Conservation (phyloP, 2,888 invertebrate species). For the Hipparchia sbordonii region DNA sequence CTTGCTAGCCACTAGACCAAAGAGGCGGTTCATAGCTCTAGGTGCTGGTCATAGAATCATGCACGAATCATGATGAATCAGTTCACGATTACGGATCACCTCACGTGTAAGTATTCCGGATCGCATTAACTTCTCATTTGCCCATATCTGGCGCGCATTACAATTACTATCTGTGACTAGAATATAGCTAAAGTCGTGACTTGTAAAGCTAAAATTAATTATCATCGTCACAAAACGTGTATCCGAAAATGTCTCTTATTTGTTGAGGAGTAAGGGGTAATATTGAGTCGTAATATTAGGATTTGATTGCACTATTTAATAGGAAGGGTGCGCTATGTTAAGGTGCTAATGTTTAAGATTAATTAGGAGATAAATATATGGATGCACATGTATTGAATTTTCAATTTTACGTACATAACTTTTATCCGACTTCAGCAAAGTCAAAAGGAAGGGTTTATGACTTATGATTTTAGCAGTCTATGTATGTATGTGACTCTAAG, state of each 20-base stretch:
- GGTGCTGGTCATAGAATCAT: constrained; percentile 21
- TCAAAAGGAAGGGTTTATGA: too few relatives aligned
- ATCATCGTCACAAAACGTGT: neutral
- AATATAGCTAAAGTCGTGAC: constrained; percentile 46
- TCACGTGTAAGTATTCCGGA: constrained; percentile 35
- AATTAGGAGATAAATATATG: constrained; percentile 19
- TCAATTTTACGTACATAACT: neutral
- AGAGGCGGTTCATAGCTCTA: too few relatives aligned
- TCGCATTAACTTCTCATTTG: constrained; percentile 42
- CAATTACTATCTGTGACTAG: constrained; percentile 42
- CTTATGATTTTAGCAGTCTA: too few relatives aligned
- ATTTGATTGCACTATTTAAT: constrained; percentile 2
- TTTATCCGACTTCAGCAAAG: too few relatives aligned
- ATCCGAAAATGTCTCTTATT: neutral
- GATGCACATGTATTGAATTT: neutral
- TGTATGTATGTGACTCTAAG: too few relatives aligned
- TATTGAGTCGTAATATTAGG: neutral
- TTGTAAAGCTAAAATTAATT: constrained; percentile 13
- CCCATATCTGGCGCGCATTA: constrained; percentile 38
- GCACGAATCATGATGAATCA: constrained; percentile 26
- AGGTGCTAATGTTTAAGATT: constrained; percentile 23
- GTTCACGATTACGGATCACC: constrained; percentile 30
- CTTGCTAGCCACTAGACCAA: too few relatives aligned
- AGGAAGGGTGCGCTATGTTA: constrained; percentile 12
- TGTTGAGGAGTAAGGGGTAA: neutral